Conservation (phyloP, 2,888 invertebrate species). For the Uloborus plumipes region DNA sequence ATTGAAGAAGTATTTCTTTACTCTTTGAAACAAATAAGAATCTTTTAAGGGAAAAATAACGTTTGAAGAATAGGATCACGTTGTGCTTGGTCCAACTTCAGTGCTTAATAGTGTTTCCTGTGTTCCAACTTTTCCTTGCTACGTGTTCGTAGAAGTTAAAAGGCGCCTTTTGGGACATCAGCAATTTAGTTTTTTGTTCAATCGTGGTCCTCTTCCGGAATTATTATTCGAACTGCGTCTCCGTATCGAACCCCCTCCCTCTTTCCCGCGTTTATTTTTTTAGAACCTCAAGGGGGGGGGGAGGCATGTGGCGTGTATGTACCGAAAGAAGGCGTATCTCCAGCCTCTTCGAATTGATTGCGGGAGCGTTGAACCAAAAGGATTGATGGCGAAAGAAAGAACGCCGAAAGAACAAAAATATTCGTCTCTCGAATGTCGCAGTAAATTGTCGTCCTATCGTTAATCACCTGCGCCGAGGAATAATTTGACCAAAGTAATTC, state of each 20-base stretch:
- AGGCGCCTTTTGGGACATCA: conserved; percentile 1
- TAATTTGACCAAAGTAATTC: conserved; percentile 36
- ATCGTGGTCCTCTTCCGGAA: conserved; percentile 1
- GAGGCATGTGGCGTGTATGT: conserved; percentile 13
- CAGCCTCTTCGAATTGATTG: neutral
- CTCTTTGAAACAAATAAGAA: no score
- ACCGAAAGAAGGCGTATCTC: conserved; percentile 19
- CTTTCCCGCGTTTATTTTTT: conserved; percentile 1
- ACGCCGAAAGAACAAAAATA: conserved; percentile 10
- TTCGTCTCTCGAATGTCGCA: conserved; percentile 48
- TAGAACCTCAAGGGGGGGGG: neutral
- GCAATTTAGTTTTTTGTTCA: conserved; percentile 31
- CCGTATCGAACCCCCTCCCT: neutral
- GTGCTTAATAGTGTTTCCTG: conserved; percentile 13
- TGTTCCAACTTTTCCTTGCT: conserved; percentile 20
- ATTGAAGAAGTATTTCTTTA: no score
- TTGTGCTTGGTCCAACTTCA: conserved; percentile 12
- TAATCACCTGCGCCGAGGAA: conserved; percentile 40
- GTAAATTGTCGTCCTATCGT: conserved; percentile 56
- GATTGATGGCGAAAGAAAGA: conserved; percentile 7
- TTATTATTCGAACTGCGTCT: conserved; percentile 50
- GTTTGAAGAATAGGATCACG: neutral
- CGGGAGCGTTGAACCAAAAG: neutral
- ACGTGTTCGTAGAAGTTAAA: conserved; percentile 9
- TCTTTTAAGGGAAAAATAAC: no score